Percentiles rank a stretch among this genome's conserved stretches.
Evolutionary conservation across 2,797 vertebrate genomes (phyloP).

Genomic region (Tangara arthus): DNA sequence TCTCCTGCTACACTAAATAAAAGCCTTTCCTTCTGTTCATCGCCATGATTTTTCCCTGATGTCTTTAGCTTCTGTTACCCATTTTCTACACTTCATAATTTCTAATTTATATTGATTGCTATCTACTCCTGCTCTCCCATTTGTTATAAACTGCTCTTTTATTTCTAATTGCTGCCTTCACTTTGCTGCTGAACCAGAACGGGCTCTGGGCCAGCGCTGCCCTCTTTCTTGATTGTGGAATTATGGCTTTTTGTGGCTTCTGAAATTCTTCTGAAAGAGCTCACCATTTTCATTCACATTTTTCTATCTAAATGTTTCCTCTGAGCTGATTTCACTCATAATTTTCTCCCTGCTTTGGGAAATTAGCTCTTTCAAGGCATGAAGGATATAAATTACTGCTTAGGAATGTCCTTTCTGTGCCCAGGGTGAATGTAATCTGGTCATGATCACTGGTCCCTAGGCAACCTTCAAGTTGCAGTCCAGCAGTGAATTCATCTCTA

Average conservation of each 20-base stretch:
- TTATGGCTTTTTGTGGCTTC: slow-evolving; percentile 58
- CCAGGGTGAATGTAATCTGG: slow-evolving; percentile 50
- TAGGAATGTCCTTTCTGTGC: slow-evolving; percentile 58
- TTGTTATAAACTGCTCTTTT: slow-evolving; percentile 66
- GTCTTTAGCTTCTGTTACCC: slow-evolving; percentile 58
- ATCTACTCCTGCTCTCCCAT: slow-evolving; percentile 55
- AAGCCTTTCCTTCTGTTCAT: slow-evolving; percentile 33
- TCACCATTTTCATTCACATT: slow-evolving; percentile 67
- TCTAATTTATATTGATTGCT: slow-evolving; percentile 64
- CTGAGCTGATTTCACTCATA: slow-evolving; percentile 52
- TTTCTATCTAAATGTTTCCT: slow-evolving; percentile 64
- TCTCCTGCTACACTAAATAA: neutral
- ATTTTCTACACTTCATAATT: slow-evolving; percentile 67
- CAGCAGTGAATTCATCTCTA: slow-evolving; percentile 36
- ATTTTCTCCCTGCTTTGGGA: slow-evolving; percentile 55
- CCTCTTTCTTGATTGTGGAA: slow-evolving; percentile 62
- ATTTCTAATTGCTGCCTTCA: slow-evolving; percentile 69
- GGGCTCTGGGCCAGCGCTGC: slow-evolving; percentile 33
- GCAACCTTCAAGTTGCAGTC: slow-evolving; percentile 36
- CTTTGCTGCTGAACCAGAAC: slow-evolving; percentile 50
- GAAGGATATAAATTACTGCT: slow-evolving; percentile 61
- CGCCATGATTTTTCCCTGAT: slow-evolving; percentile 10
- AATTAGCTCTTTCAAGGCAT: slow-evolving; percentile 60
- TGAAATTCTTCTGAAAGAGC: slow-evolving; percentile 60
- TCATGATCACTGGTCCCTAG: slow-evolving; percentile 47